Conservation (phyloP, 2,113 vertebrate genomes). For the Gymnocephalus cernua region DNA sequence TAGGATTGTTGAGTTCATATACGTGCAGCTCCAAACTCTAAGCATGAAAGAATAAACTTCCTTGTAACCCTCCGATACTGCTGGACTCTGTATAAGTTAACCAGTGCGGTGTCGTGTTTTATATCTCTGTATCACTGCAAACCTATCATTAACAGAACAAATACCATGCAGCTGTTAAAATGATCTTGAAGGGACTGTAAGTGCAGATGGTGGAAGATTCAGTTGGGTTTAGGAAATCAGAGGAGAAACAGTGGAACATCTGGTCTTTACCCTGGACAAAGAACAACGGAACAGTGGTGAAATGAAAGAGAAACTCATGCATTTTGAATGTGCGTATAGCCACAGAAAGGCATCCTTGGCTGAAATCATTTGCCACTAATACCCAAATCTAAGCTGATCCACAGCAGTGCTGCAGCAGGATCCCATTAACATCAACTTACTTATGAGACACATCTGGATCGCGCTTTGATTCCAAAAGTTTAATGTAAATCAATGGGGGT, state of each 20-base stretch:
- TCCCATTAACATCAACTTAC: constrained; percentile 68
- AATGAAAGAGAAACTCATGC: constrained; percentile 78
- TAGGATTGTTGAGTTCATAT: neutral
- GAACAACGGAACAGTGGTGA: constrained; percentile 73
- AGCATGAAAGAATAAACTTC: constrained; percentile 28
- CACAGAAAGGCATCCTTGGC: constrained; percentile 79
- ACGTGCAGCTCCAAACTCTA: constrained; percentile 8
- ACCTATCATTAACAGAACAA: constrained; percentile 80
- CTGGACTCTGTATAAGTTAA: constrained; percentile 36
- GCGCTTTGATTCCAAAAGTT: constrained; percentile 63
- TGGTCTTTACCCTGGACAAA: constrained; percentile 80
- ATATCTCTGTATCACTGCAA: constrained; percentile 69
- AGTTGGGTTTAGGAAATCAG: constrained; percentile 79
- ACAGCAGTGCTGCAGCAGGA: constrained; percentile 67
- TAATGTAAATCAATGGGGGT: constrained; percentile 70
- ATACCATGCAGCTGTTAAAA: constrained; percentile 79
- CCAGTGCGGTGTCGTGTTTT: constrained; percentile 61
- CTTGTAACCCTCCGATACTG: constrained; percentile 21
- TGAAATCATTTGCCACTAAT: constrained; percentile 80
- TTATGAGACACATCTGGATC: constrained; percentile 72
- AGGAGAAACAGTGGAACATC: constrained; percentile 82
- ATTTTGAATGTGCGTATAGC: constrained; percentile 75
- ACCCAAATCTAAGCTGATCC: constrained; percentile 73
- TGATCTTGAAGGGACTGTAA: constrained; percentile 68
- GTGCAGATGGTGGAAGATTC: constrained; percentile 80